Conservation (phyloP, 2,113 vertebrate genomes). For the Nycticebus coucang region DNA sequence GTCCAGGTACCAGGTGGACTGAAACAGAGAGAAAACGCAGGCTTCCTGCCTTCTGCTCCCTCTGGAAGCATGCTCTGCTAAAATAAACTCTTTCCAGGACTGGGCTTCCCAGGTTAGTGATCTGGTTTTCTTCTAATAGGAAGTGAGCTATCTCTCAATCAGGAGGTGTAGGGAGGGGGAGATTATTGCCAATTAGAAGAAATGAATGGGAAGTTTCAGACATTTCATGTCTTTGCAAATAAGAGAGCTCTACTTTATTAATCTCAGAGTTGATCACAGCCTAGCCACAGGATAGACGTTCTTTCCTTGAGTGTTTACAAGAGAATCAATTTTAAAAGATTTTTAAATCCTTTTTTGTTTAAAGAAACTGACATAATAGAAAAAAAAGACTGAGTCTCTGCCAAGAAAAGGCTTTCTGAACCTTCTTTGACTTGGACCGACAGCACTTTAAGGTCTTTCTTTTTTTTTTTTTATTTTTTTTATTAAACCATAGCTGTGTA, state of each 20-base stretch:
- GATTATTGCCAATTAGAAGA: constrained; percentile 60
- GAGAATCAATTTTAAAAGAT: constrained; percentile 71
- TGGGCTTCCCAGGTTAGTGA: constrained; percentile 73
- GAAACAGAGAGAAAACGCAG: constrained; percentile 74
- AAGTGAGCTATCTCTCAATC: constrained; percentile 69
- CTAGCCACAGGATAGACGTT: constrained; percentile 59
- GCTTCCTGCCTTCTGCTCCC: constrained; percentile 69
- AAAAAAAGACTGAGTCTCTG: constrained; percentile 62
- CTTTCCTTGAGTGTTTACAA: constrained; percentile 75
- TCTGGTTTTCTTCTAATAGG: constrained; percentile 78
- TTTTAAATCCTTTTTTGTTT: constrained; percentile 71
- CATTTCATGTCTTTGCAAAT: constrained; percentile 47
- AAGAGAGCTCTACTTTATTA: constrained; percentile 62
- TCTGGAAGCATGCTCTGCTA: constrained; percentile 64
- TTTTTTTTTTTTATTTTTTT: too few relatives aligned
- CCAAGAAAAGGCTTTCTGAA: constrained; percentile 68
- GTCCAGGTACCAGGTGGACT: constrained; percentile 79
- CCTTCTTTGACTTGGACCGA: constrained; percentile 45
- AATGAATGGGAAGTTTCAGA: constrained; percentile 44
- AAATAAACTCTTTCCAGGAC: constrained; percentile 75
- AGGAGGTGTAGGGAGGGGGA: background rate
- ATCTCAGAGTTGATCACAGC: constrained; percentile 57
- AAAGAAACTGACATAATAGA: constrained; percentile 72
- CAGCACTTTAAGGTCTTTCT: constrained; percentile 62
- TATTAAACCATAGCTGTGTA: too few relatives aligned